Base-by-base conservation (phyloP, 2,888 invertebrate species). In the Sympetrum striolatum region DNA sequence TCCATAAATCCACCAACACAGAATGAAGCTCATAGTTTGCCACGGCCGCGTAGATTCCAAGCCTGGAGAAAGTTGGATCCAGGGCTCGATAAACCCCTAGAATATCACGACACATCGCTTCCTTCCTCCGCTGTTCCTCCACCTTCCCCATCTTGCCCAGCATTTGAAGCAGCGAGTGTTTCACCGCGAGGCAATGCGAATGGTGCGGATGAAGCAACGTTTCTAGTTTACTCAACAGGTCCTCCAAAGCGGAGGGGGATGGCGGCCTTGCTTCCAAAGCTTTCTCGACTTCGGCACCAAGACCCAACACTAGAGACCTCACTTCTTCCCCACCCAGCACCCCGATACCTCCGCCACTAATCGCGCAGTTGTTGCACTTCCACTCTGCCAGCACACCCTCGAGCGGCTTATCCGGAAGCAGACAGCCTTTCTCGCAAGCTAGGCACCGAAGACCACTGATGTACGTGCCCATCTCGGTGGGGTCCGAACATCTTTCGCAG, bases 151-250 rank as follows among this genome's bases (percentile, higher is more conserved):
- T 53, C 44, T 73, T 48, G 14, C 81, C 90, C n/a, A 97, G 97
- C 90, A 98, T 93, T 93, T 98, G 98, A 90, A 98, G 95, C 53
- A 98, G 94, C 0, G 97, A 97, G 93, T 98, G 98, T 92, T 97
- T 97, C 14, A 98, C 95, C 0, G 97, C 96, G 92, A 97, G 97
- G 92, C 97, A 95, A 92, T 97, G 97, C 93, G 97, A 98, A 94
- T 98, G 98, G 93, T 97, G 96, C 0, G 97, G 96, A 94, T 98
- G 98, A 91, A 98, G 94, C 92, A 98, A 96, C 91, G 96, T 96
- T 2, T 96, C 95, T 90, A 98, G 94, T 92, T 97, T 96, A 86
- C 95, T 95, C 14, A 97, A 93, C 4, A 97, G 93, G 91, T 95
- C 95, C 92, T 97, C 96, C 91, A 97, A 91, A 95, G 95, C 22